phyloP scores from a whole-genome alignment of 2,888 invertebrate species.

The Lapara coniferarum region DNA sequence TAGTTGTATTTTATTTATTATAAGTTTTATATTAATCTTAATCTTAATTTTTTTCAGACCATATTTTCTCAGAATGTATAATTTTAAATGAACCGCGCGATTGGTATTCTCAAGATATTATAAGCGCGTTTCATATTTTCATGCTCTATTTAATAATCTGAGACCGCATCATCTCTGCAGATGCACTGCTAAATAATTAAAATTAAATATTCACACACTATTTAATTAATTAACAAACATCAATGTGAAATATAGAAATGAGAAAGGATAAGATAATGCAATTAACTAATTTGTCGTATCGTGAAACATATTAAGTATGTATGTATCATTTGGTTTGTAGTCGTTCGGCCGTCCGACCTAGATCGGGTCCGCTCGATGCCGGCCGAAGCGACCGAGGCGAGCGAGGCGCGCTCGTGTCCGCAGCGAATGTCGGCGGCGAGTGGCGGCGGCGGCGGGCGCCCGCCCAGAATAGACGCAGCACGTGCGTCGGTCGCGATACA shows the following conservation, averaged over 20 bases:
- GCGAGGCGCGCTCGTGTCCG: constrained; percentile 42
- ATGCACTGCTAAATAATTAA: not conserved
- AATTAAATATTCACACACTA: not conserved
- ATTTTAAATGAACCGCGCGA: not conserved
- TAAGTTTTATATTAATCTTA: too few relatives aligned
- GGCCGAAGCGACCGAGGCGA: constrained; percentile 48
- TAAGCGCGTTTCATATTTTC: constrained; percentile 4
- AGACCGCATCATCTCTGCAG: not conserved
- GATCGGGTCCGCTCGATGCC: constrained; percentile 76
- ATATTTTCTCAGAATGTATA: not conserved
- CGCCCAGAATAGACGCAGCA: constrained; percentile 82
- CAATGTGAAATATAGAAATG: not conserved
- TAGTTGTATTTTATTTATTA: too few relatives aligned
- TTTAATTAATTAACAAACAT: not conserved
- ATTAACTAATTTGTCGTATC: not conserved
- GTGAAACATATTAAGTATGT: not conserved
- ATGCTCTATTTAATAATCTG: constrained; percentile 3
- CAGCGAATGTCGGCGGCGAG: constrained; percentile 54
- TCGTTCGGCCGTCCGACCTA: constrained; percentile 64
- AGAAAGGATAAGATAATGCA: not conserved
- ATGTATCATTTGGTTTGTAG: constrained; percentile 20
- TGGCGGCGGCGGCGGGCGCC: constrained; percentile 54
- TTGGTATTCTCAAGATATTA: not conserved
- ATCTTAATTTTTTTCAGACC: not conserved
- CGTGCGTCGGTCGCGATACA: constrained; percentile 76